These are phyloP conservation scores for Danio tinwini DNA, from an alignment of 2,797 vertebrate species.

Conservation along the genomic window DNA sequence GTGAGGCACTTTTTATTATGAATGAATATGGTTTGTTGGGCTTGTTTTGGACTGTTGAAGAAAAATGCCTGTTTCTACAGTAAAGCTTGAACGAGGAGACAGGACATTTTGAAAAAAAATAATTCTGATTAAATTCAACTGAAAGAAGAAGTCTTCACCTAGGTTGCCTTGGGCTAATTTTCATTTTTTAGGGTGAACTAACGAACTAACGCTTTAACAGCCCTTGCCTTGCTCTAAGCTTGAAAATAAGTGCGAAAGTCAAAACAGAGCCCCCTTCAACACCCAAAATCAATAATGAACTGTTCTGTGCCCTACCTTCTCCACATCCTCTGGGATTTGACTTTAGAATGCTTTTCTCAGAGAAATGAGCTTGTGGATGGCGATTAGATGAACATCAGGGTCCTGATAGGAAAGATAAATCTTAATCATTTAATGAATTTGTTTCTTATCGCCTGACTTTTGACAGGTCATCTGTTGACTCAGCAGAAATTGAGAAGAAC, in stretches of 20 bases:
- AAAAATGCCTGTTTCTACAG: too few relatives aligned
- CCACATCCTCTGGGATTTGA: slow-evolving; percentile 15
- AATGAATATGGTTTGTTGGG: too few relatives aligned
- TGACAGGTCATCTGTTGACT: background rate
- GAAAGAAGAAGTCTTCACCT: too few relatives aligned
- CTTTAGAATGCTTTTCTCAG: slow-evolving; percentile 5
- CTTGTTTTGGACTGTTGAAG: too few relatives aligned
- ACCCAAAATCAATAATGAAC: slow-evolving; percentile 24
- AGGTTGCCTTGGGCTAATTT: too few relatives aligned
- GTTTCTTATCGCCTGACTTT: background rate
- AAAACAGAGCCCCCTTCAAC: slow-evolving; percentile 4
- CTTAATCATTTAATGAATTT: background rate
- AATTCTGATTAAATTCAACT: too few relatives aligned
- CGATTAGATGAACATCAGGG: slow-evolving; percentile 10
- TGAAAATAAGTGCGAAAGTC: slow-evolving; percentile 23
- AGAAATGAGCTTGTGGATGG: background rate
- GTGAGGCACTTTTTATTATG: too few relatives aligned
- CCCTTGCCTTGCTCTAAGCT: background rate
- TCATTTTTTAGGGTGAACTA: too few relatives aligned
- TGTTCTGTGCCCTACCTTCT: background rate
- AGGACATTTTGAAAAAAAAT: too few relatives aligned
- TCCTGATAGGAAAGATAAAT: background rate
- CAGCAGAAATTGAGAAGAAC: background rate
- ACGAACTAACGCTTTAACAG: background rate
- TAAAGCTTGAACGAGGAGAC: too few relatives aligned